A percentile compares a stretch with the other conserved stretches of the same genome.
Conservation (phyloP, 2,113 vertebrate genomes). For the Clinocottus analis region DNA sequence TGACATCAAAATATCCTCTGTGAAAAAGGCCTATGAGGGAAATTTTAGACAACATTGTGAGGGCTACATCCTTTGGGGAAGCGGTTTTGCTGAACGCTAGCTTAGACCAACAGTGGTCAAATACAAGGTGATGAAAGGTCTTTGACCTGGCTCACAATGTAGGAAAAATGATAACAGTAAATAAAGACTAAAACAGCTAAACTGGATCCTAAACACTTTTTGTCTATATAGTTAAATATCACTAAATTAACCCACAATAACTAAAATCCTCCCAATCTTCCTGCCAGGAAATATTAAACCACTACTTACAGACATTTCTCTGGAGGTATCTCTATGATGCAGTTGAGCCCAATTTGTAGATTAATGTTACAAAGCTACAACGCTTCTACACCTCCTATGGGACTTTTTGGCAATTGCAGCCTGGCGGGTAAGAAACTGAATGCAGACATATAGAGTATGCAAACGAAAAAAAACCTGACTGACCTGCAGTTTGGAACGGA, state of each 20-base stretch:
- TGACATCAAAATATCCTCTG: background rate
- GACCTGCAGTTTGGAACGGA: slow-evolving; percentile 84
- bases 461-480: background rate
- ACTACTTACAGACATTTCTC: background rate
- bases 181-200: background rate
- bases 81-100: background rate
- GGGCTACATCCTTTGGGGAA: background rate
- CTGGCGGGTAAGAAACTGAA: background rate
- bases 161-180: background rate
- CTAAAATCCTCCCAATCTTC: background rate
- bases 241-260: background rate
- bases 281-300: background rate
- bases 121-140: background rate
- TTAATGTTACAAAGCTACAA: background rate
- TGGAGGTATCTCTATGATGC: background rate
- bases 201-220: background rate
- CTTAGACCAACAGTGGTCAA: background rate
- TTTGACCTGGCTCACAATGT: background rate
- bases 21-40: background rate
- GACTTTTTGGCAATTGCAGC: background rate
- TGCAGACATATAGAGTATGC: background rate
- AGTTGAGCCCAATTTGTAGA: background rate
- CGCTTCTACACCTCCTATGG: background rate
- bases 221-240: background rate
- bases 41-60: background rate